These are phyloP conservation scores for Peromyscus leucopus DNA, from an alignment of 2,113 vertebrate genomes.

Conservation along the genomic window DNA sequence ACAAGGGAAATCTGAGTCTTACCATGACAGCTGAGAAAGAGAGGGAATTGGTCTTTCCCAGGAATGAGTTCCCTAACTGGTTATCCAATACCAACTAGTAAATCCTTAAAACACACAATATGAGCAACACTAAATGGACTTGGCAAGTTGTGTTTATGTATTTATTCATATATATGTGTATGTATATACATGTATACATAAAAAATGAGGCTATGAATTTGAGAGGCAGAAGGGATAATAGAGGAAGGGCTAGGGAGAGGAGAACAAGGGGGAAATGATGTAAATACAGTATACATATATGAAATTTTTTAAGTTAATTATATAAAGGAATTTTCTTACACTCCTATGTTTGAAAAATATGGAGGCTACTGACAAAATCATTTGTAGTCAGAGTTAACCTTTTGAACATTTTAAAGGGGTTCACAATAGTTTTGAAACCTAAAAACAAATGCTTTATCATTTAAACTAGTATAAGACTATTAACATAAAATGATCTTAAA, in stretches of 20 bases:
- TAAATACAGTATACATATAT: neutral
- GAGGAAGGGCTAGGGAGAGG: neutral
- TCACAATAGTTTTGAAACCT: conserved; percentile 49
- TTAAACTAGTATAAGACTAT: conserved; percentile 19
- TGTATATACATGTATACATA: neutral
- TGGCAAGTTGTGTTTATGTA: neutral
- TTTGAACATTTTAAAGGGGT: conserved; percentile 40
- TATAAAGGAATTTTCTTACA: neutral
- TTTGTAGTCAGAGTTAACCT: conserved; percentile 54
- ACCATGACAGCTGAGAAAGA: neutral
- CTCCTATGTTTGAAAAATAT: neutral
- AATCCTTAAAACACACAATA: neutral
- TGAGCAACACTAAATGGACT: neutral
- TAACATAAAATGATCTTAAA: conserved; percentile 62
- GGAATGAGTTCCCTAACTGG: neutral
- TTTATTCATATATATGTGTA: neutral
- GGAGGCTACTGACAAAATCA: neutral
- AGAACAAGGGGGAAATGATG: neutral
- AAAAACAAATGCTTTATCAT: neutral
- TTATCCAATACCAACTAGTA: neutral
- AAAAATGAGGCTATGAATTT: neutral
- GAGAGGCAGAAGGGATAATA: neutral
- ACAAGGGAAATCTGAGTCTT: neutral
- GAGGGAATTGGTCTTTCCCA: neutral
- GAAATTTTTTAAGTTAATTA: neutral